Evolutionary conservation across 2,113 vertebrate genomes (phyloP).

Genomic region (Mus spicilegus): DNA sequence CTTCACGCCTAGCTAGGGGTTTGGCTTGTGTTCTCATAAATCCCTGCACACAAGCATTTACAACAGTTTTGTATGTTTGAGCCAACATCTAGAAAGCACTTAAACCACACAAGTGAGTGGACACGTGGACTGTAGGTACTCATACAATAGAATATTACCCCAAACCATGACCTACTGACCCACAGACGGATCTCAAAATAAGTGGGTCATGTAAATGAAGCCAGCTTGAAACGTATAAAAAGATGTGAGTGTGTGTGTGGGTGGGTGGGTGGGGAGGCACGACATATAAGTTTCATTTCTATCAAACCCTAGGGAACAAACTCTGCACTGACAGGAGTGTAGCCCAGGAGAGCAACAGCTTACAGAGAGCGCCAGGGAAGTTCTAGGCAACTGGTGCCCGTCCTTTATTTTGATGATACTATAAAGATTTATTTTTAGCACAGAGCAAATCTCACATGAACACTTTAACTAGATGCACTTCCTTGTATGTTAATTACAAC

Average conservation of each 20-base stretch:
- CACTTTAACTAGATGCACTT: neutral
- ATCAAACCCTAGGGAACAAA: conserved; percentile 26
- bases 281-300: neutral
- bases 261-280: neutral
- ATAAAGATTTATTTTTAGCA: neutral
- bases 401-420: conserved; percentile 38
- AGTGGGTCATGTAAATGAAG: neutral
- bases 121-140: neutral
- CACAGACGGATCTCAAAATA: neutral
- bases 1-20: neutral
- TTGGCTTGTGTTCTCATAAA: neutral
- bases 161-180: neutral
- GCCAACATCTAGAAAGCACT: conserved; percentile 8
- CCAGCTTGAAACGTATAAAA: neutral
- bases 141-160: neutral
- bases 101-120: neutral
- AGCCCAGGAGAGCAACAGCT: neutral
- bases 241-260: neutral
- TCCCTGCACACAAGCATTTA: neutral
- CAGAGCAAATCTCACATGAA: neutral
- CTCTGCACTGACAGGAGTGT: neutral
- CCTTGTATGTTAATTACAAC: neutral
- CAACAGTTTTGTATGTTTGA: neutral
- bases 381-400: neutral
- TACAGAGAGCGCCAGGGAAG: neutral